Percentiles rank a stretch among this genome's conserved stretches.
These are phyloP conservation scores for Sarcophaga variegata DNA, from an alignment of 2,888 invertebrate genomes.

Conservation along the genomic window DNA sequence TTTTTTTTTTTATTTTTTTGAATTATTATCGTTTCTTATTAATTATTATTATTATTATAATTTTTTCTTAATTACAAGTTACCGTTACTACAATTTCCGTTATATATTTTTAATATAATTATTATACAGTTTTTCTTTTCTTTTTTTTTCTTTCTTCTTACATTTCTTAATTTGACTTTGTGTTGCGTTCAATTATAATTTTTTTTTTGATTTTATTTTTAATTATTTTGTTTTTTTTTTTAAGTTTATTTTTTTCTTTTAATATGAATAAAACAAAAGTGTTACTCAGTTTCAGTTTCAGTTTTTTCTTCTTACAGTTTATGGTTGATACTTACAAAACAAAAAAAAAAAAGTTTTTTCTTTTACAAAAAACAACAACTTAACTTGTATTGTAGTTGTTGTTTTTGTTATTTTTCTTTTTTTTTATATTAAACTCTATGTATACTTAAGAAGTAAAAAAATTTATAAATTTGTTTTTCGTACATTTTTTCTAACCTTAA, in stretches of 20 bases:
- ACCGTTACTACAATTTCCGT: constrained; percentile 51
- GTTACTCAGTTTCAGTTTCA: constrained; percentile 66
- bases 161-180: constrained; percentile 50
- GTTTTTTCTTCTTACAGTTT: constrained; percentile 69
- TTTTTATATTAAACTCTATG: constrained; percentile 66
- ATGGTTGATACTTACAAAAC: constrained; percentile 67
- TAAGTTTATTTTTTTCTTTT: constrained; percentile 1
- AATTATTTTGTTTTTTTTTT: constrained; percentile 8
- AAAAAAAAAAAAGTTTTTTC: neutral
- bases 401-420: constrained; percentile 74
- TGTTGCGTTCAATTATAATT: constrained; percentile 62
- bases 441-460: constrained; percentile 22
- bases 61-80: constrained; percentile 65
- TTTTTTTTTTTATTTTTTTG: neutral
- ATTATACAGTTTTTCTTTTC: constrained; percentile 44
- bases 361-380: constrained; percentile 57
- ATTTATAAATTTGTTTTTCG: constrained; percentile 63
- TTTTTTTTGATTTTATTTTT: constrained; percentile 28
- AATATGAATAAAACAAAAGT: constrained; percentile 64
- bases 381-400: constrained; percentile 67
- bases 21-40: neutral
- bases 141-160: constrained; percentile 36
- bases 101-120: neutral
- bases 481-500: constrained; percentile 59
- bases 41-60: constrained; percentile 54